Conservation (phyloP, 1,140 invertebrate genomes). For the Lepidurus apus region DNA sequence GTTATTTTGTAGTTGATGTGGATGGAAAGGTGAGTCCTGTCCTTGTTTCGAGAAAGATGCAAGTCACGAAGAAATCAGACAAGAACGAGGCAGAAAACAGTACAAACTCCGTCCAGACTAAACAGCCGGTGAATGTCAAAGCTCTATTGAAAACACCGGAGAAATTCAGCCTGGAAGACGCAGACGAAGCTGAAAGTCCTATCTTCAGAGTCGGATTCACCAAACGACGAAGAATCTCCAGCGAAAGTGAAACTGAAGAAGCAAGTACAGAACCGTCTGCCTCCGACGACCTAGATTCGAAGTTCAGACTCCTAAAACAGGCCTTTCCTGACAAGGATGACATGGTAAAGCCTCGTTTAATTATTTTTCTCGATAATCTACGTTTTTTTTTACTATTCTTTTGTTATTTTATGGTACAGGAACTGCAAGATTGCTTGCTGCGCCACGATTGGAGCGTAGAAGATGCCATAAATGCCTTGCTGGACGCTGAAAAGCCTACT, state of each 20-base stretch:
- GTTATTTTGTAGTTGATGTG: neutral
- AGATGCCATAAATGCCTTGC: neutral
- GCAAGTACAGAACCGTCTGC: neutral
- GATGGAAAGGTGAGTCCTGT: neutral
- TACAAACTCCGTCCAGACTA: neutral
- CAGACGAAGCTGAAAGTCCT: neutral
- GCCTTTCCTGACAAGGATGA: neutral
- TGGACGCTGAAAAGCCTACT: neutral
- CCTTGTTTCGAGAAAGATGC: neutral
- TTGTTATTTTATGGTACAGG: neutral
- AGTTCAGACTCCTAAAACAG: neutral
- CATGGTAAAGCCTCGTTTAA: neutral
- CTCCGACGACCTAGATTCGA: neutral
- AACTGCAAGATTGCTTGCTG: neutral
- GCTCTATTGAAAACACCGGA: neutral
- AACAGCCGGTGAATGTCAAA: neutral
- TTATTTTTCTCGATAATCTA: neutral
- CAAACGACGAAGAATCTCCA: conserved; percentile 14
- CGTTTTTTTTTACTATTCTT: neutral
- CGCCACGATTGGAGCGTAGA: neutral
- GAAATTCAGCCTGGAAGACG: neutral
- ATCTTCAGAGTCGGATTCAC: neutral
- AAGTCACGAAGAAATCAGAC: neutral
- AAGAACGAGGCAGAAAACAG: neutral
- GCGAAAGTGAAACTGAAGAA: neutral